These are phyloP conservation scores for Sarcophaga caerulescens DNA, from an alignment of 2,888 invertebrate species.

Conservation along the genomic window DNA sequence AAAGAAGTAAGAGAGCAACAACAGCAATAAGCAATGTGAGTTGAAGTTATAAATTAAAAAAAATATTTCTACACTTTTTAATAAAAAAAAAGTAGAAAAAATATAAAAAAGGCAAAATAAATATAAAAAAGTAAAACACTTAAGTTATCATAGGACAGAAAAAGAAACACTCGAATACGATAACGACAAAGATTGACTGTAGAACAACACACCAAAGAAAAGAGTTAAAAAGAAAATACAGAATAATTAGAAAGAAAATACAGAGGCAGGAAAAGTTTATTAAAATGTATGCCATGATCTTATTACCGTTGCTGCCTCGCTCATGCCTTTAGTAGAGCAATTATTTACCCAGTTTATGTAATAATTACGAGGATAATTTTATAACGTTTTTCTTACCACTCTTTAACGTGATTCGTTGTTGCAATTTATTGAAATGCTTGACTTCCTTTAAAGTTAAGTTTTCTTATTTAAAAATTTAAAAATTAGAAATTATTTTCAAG, in stretches of 20 bases:
- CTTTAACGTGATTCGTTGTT: not conserved
- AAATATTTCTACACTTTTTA: slow-evolving; percentile 52
- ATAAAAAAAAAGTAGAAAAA: slow-evolving; percentile 5
- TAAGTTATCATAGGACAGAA: not conserved
- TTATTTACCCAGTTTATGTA: slow-evolving; percentile 35
- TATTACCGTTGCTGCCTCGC: not conserved
- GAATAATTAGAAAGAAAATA: slow-evolving; percentile 51
- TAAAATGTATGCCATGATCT: slow-evolving; percentile 20
- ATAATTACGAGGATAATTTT: slow-evolving; percentile 20
- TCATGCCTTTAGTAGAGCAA: not conserved
- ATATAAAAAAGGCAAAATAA: not conserved
- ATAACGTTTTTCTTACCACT: not conserved
- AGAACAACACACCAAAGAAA: not conserved
- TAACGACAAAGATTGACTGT: not conserved
- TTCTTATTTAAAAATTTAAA: no score
- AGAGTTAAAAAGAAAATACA: slow-evolving; percentile 4
- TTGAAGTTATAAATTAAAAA: slow-evolving; percentile 51
- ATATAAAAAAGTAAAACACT: slow-evolving; percentile 19
- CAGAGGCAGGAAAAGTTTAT: slow-evolving; percentile 33
- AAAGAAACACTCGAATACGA: not conserved
- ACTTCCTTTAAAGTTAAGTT: not conserved
- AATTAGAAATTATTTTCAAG: no score
- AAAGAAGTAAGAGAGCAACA: slow-evolving; percentile 1
- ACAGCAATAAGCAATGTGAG: slow-evolving; percentile 14
- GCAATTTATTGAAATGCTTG: not conserved